phyloP scores from a whole-genome alignment of 2,113 vertebrate genomes.

The Raja brachyura region DNA sequence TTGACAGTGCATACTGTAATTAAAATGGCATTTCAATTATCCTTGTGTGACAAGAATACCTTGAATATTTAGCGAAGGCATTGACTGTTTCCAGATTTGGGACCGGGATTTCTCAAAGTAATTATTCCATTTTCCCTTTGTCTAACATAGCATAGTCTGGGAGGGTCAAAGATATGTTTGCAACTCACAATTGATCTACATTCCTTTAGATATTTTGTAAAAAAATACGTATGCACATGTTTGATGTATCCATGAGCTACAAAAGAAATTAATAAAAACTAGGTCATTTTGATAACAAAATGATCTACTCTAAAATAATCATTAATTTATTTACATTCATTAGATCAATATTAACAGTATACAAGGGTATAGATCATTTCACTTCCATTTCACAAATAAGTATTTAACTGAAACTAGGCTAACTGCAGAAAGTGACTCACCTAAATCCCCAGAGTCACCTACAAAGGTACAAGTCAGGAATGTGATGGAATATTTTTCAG shows the following conservation, averaged over 20 bases:
- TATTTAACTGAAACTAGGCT: neutral
- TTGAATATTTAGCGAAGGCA: constrained; percentile 15
- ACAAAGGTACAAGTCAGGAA: too few species aligned
- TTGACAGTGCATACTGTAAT: neutral
- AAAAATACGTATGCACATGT: neutral
- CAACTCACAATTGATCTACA: neutral
- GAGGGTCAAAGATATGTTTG: neutral
- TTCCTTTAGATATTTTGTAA: neutral
- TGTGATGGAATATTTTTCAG: too few species aligned
- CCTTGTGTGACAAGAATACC: neutral
- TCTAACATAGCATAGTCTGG: neutral
- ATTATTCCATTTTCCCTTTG: neutral
- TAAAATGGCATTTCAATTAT: constrained; percentile 3
- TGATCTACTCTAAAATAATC: too few species aligned
- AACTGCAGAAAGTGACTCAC: too few species aligned
- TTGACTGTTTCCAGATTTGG: constrained; percentile 18
- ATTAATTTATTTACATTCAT: too few species aligned
- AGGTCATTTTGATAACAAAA: neutral
- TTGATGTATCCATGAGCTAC: neutral
- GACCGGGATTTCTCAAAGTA: neutral
- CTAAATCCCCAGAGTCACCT: too few species aligned
- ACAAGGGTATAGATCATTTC: neutral
- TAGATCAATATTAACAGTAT: too few species aligned
- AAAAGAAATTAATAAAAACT: neutral
- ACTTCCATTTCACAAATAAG: neutral